Base-by-base conservation (phyloP, 2,888 invertebrate species). In the Anoplius nigerrimus region DNA sequence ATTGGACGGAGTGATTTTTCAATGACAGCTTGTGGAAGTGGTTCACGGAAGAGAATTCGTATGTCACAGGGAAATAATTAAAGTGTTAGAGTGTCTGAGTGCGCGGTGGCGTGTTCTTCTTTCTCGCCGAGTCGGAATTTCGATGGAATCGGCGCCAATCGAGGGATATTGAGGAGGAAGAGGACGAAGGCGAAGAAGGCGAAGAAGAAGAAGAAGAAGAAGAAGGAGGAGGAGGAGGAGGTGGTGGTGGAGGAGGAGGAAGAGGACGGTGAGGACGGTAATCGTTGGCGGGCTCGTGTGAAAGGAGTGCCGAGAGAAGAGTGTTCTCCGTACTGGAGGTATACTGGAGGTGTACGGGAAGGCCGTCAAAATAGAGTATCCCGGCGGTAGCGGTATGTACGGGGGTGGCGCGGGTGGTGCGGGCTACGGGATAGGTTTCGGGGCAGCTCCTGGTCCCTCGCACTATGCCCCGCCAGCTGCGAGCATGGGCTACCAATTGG, bases 291-390 rank as follows among this genome's bases (percentile, higher is more conserved):
- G n/a, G n/a, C n/a, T n/a, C n/a, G n/a, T n/a, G n/a, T n/a, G n/a
- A n/a, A n/a, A n/a, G n/a, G n/a, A n/a, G n/a, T n/a, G n/a, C n/a
- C n/a, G n/a, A n/a, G n/a, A n/a, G n/a, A n/a, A n/a, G n/a, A n/a
- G n/a, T n/a, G n/a, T n/a, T n/a, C n/a, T n/a, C n/a, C n/a, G n/a
- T n/a, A n/a, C n/a, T 22, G 61, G 21, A 18, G 22, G 52, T 11
- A n/a, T 48, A 8, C 48, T n/a, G n/a, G 56, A 56, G 54, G 16
- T 62, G 66, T 34, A 34, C 6, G 34, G 34, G 11, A 34, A 72
- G 61, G 51, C 74, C 79, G 78, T 62, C 86, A 87, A 87, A 80
- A 87, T 87, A 86, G 87, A 87, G 84, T 87, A 87, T 79, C 85
- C 87, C 66, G 84, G 84, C 58, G 82, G 80, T 56, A 85, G 80